phyloP scores from a whole-genome alignment of 2,113 vertebrate species.

The Pomatostomus ruficeps region DNA sequence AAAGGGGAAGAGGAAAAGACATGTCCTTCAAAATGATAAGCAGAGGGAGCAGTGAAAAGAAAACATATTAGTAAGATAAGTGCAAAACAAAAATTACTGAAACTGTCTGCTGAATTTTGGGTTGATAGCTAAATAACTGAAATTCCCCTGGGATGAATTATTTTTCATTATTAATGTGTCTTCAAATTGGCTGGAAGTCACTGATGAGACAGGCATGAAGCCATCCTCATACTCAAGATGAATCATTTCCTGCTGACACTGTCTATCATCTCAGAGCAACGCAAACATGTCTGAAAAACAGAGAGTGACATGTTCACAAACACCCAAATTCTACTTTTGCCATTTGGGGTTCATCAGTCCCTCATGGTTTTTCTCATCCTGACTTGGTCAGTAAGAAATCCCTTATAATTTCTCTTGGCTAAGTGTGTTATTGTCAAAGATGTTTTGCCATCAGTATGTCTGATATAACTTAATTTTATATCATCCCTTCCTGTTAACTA shows the following conservation, averaged over 20 bases:
- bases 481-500: neutral
- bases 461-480: neutral
- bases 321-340: neutral
- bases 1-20: neutral
- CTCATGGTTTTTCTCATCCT: neutral
- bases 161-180: neutral
- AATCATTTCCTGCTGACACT: neutral
- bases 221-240: neutral
- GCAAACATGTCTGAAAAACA: neutral
- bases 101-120: neutral
- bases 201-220: neutral
- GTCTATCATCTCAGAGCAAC: neutral
- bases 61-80: neutral
- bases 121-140: neutral
- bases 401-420: neutral
- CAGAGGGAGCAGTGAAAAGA: neutral
- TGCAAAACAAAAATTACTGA: neutral
- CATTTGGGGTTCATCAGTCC: neutral
- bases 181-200: neutral
- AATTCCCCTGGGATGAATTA: neutral
- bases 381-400: neutral
- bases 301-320: neutral
- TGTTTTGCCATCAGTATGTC: neutral
- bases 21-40: neutral
- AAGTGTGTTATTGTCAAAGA: neutral